Evolutionary conservation across 2,888 invertebrate genomes (phyloP), one percentile per base, ranked within the genome.

Genomic region (Stenolophus ochropezus): DNA sequence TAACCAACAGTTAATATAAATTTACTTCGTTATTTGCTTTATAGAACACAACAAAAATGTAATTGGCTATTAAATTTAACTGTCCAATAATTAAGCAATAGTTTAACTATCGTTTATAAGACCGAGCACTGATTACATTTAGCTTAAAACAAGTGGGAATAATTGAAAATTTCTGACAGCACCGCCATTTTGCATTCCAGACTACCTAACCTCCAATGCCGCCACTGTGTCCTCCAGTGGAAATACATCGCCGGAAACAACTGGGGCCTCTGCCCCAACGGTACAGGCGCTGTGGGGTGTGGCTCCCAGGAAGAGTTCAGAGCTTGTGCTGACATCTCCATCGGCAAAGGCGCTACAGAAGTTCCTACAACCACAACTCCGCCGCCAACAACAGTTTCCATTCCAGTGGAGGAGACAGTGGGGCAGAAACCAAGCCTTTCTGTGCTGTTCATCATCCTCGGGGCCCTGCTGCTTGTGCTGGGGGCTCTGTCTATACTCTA

Each of bases 261-360:
- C 87, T 96, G 96, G 96, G 96, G 96, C 0, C 91, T 90, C 11
- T 95, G 95, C 86, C 91, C 91, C 0, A 93, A 95, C 86, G 94
- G 94, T 0, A 93, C 92, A 65, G 95, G 94, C 33, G 94, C 94
- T 0, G 94, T 97, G 0, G 97, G 97, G 0, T 97, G 97, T 86
- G 97, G 97, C 0, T 95, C 95, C 0, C 97, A 97, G 87, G 97
- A 97, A 87, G 96, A 96, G 86, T 97, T 97, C 86, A 91, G 96
- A 18, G 94, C 95, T 0, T 96, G 96, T 85, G 94, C 96, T 0
- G 96, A 97, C 86, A 93, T 96, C 58, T 91, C 94, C 14, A 93
- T 97, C 49, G 93, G 93, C 1, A 93, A 92, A 83, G 27, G 86
- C n/a, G 47, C 27, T 27, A 2, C 53, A 53, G 18, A 21, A 53